Conservation (phyloP, 1,140 invertebrate species). For the Caenorhabditis brenneri region DNA sequence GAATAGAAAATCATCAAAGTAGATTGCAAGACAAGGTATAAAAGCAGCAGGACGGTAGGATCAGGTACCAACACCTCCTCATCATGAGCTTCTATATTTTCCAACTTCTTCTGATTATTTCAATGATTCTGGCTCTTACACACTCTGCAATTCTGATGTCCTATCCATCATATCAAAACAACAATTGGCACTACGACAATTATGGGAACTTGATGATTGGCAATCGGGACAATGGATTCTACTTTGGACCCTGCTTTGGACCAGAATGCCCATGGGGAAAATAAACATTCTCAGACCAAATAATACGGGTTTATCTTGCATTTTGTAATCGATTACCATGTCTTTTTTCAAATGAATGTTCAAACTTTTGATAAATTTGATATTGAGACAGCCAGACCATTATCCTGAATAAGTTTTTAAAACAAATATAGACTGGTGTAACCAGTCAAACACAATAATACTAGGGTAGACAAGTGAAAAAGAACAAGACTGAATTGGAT, state of each 20-base stretch:
- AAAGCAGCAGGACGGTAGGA: background rate
- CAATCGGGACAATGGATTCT: background rate
- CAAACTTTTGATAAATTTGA: too few relatives aligned
- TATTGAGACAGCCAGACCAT: too few relatives aligned
- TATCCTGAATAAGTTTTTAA: too few relatives aligned
- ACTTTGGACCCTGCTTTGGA: background rate
- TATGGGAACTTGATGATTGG: conserved; percentile 2
- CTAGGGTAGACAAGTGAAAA: too few relatives aligned
- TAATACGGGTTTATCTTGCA: too few relatives aligned
- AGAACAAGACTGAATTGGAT: too few relatives aligned
- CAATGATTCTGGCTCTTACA: background rate
- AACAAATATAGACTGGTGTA: background rate
- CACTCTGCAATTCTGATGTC: background rate
- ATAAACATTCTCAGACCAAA: too few relatives aligned
- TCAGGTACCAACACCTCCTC: background rate
- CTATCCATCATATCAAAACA: background rate
- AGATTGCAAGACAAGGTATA: background rate
- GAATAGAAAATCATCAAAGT: background rate
- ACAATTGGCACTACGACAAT: background rate
- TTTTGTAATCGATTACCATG: too few relatives aligned
- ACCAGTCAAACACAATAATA: too few relatives aligned
- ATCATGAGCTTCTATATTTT: background rate
- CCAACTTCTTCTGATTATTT: background rate
- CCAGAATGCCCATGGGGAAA: background rate
- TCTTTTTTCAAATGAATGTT: too few relatives aligned